A percentile compares a stretch with the other conserved stretches of the same genome.
Evolutionary conservation across 2,888 invertebrate species (phyloP).

Genomic region (Napeogenes inachia): DNA sequence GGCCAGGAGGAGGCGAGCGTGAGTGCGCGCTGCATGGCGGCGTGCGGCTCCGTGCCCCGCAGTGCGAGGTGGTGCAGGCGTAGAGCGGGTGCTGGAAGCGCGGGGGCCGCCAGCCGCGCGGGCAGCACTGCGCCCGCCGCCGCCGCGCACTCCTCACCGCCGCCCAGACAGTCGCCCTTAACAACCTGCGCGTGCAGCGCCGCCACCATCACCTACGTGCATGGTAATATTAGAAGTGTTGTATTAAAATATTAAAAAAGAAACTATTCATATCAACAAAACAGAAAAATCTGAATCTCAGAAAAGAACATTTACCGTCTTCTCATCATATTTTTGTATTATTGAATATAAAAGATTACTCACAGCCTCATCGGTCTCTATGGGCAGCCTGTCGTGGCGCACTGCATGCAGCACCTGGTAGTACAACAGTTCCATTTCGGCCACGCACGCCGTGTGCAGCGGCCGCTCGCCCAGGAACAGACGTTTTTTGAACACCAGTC

Average conservation of each 20-base stretch:
- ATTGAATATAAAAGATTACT: slow-evolving; percentile 51
- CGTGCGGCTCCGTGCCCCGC: slow-evolving; percentile 89
- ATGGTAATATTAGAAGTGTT: too few species aligned
- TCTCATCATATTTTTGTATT: too few species aligned
- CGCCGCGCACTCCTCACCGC: slow-evolving; percentile 81
- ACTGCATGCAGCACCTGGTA: slow-evolving; percentile 95
- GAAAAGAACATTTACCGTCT: too few species aligned
- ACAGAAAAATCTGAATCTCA: too few species aligned
- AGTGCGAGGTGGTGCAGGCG: slow-evolving; percentile 94
- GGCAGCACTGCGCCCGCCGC: slow-evolving; percentile 89
- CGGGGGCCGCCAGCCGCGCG: slow-evolving; percentile 87
- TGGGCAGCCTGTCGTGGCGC: slow-evolving; percentile 92
- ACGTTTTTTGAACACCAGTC: slow-evolving; percentile 69
- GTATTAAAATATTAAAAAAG: too few species aligned
- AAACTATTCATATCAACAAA: too few species aligned
- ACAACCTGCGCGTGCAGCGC: slow-evolving; percentile 96
- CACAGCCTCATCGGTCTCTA: slow-evolving; percentile 95
- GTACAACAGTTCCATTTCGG: slow-evolving; percentile 95
- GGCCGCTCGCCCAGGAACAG: slow-evolving; percentile 67
- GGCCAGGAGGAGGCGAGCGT: slow-evolving; percentile 97
- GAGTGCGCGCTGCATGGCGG: slow-evolving; percentile 94
- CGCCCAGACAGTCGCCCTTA: slow-evolving; percentile 87
- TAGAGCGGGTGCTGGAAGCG: slow-evolving; percentile 90
- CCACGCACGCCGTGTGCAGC: slow-evolving; percentile 79
- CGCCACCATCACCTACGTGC: slow-evolving; percentile 89